Base-by-base conservation (phyloP, 2,888 invertebrate species). In the Scaptomyza flava region DNA sequence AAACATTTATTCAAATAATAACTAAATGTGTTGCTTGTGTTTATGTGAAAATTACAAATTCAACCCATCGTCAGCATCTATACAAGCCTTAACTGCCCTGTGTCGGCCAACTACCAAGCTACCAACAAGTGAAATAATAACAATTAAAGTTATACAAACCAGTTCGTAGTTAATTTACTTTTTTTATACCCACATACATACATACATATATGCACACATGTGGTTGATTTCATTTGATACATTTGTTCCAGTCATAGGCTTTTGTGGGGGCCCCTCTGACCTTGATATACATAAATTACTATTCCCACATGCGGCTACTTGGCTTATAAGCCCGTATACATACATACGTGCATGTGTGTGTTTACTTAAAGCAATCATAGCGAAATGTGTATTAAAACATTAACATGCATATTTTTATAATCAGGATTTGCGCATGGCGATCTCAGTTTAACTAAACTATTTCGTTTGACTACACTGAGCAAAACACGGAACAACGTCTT, bases 101-200 rank as follows among this genome's bases (percentile, higher is more conserved):
- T 53, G 23, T 57, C 23, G 56, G 52, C 63, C 69, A 68, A 34
- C 62, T 41, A 43, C 12, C 54, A 17, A 17, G 17, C 17, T 17
- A 17, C 17, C 17, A 17, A 63, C 64, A 63, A 66, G 79, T 77
- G 82, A 70, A 81, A 87, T 83, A 87, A 85, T 85, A 68, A 60
- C 86, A 85, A 82, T 79, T 87, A 79, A 85, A 85, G 65, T 81
- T 81, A 81, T 81, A 73, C 74, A 81, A 87, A 85, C 88, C 82
- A 79, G 82, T 82, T 87, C 66, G 70, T 46, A 56, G 48, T 71
- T 77, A 68, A 62, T 65, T 68, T 63, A 67, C 56, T 66, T 86
- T 77, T 85, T 70, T 79, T 86, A 72, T 41, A 27, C 27, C 0
- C 6, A 27, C 6, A 27, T 27, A 27, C 27, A 4, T 27, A 27